Percentiles rank a stretch among this genome's conserved stretches.
These are phyloP conservation scores for Neodiprion lecontei DNA, from an alignment of 1,140 invertebrate species.

Conservation along the genomic window DNA sequence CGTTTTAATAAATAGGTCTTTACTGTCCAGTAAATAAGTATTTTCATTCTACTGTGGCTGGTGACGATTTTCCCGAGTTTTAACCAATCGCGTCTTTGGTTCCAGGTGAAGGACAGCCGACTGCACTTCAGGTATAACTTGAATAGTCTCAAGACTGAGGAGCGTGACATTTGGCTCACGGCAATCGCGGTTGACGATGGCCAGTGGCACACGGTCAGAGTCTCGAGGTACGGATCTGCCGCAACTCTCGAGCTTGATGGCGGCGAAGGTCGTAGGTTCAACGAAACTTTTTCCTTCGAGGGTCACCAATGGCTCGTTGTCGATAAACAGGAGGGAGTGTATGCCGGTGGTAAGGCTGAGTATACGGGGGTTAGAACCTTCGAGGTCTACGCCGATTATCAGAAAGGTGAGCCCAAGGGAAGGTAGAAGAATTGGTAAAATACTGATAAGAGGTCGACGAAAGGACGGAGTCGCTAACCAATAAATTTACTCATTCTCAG, in stretches of 20 bases:
- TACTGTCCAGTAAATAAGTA: neutral
- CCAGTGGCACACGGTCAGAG: conserved; percentile 94
- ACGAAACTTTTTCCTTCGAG: conserved; percentile 90
- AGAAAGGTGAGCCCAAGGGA: conserved; percentile 73
- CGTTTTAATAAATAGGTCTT: neutral
- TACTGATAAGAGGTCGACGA: neutral
- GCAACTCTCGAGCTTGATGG: conserved; percentile 94
- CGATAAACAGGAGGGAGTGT: conserved; percentile 94
- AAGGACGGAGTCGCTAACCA: neutral
- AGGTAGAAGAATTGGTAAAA: conserved; percentile 10
- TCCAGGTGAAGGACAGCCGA: conserved; percentile 83
- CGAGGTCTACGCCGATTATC: conserved; percentile 94
- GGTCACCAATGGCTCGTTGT: conserved; percentile 92
- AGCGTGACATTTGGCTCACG: conserved; percentile 89
- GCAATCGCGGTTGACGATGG: conserved; percentile 93
- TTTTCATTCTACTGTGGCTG: neutral
- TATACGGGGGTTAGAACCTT: conserved; percentile 91
- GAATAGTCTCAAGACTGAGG: conserved; percentile 88
- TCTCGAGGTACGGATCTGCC: conserved; percentile 89
- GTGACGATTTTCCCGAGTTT: neutral
- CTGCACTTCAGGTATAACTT: conserved; percentile 92
- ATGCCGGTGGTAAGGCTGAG: conserved; percentile 93
- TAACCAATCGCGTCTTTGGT: conserved; percentile 24
- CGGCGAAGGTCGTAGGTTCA: conserved; percentile 93
- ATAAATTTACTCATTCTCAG: conserved; percentile 53